Percentiles rank a stretch among this genome's conserved stretches.
phyloP scores from a whole-genome alignment of 2,797 vertebrate genomes.

The Scolopax bukidnonensis region DNA sequence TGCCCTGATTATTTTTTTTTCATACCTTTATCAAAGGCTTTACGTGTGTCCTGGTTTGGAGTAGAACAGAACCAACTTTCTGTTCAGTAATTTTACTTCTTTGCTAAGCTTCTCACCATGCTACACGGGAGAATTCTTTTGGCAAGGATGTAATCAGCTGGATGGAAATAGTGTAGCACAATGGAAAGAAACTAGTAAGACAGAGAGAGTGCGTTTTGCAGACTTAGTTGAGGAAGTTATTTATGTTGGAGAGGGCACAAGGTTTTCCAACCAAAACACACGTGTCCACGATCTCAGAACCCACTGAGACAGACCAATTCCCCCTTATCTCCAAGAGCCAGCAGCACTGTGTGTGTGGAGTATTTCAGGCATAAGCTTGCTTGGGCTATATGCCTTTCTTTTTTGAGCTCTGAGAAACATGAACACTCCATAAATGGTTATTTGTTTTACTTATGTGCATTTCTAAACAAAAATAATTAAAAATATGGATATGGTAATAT shows the following conservation, averaged over 20 bases:
- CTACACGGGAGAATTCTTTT: not conserved
- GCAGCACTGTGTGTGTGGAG: accelerated
- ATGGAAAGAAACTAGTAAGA: not conserved
- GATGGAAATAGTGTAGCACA: not conserved
- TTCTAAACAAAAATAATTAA: not conserved
- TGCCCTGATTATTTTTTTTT: not conserved
- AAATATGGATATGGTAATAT: not conserved
- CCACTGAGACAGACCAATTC: not conserved
- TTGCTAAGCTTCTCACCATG: too few species aligned
- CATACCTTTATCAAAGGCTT: not conserved
- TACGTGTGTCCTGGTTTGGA: not conserved
- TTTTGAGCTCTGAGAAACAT: not conserved
- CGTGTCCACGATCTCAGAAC: not conserved
- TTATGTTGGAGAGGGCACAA: not conserved
- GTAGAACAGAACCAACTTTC: too few species aligned
- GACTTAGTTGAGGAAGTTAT: not conserved
- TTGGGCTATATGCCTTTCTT: not conserved
- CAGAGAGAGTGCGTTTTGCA: not conserved
- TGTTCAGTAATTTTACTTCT: too few species aligned
- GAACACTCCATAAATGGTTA: not conserved
- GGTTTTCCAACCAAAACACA: not conserved
- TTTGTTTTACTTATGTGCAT: not conserved
- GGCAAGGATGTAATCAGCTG: not conserved
- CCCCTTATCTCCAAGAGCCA: not conserved
- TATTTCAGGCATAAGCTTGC: not conserved